A percentile compares a stretch with the other conserved stretches of the same genome.
phyloP scores from a whole-genome alignment of 2,113 vertebrate genomes.

The Cathartes aura region DNA sequence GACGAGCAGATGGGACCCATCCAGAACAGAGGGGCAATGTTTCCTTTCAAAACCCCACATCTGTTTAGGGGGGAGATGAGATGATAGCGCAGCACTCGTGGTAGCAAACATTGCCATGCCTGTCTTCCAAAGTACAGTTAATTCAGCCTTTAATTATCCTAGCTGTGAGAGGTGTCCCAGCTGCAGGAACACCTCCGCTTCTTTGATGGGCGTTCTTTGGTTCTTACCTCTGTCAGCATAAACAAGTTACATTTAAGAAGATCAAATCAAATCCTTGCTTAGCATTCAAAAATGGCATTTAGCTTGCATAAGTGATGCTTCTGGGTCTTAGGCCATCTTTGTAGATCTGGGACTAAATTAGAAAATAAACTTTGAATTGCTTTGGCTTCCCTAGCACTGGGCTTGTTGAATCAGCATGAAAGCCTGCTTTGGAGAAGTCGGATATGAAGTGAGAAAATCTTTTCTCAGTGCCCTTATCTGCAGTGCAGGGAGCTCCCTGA shows the following conservation, averaged over 20 bases:
- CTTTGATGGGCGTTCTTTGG: background rate
- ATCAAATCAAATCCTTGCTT: background rate
- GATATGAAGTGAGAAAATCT: background rate
- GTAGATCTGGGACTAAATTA: background rate
- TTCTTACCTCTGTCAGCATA: background rate
- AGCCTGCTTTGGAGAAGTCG: background rate
- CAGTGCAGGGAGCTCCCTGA: background rate
- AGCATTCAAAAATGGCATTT: background rate
- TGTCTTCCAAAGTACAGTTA: background rate
- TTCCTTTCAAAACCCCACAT: background rate
- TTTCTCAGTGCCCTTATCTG: background rate
- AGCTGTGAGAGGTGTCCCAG: background rate
- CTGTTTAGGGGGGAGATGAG: fast-evolving
- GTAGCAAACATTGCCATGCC: background rate
- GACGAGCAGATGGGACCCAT: background rate
- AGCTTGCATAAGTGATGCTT: background rate
- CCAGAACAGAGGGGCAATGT: background rate
- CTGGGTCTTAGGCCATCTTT: background rate
- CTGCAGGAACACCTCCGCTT: background rate
- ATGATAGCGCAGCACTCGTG: background rate
- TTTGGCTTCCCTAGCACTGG: background rate
- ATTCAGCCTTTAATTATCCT: background rate
- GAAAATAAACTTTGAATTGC: background rate
- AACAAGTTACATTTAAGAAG: background rate
- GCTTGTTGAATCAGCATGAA: background rate